Evolutionary conservation across 1,140 invertebrate genomes (phyloP).

Genomic region (Subanguina moxae): DNA sequence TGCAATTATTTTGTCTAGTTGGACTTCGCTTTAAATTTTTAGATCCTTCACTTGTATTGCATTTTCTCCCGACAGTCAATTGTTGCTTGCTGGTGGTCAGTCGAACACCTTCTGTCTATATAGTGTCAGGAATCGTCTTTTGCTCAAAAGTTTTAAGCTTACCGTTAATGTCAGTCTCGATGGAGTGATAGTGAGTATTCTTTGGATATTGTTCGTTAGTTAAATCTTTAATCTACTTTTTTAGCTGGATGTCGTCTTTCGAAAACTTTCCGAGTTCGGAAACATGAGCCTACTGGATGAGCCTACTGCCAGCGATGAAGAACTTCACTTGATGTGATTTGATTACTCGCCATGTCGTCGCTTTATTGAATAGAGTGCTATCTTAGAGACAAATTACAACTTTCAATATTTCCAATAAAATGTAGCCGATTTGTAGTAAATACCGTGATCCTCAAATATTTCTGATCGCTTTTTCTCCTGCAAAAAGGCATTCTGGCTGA

Average conservation of each 20-base stretch:
- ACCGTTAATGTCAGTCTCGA: conserved; percentile 38
- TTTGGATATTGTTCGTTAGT: too few species aligned
- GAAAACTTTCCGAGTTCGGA: too few species aligned
- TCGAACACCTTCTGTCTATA: conserved; percentile 48
- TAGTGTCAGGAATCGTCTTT: conserved; percentile 27
- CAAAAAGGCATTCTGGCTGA: conserved; percentile 10
- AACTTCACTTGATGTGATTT: conserved; percentile 37
- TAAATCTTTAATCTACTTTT: too few species aligned
- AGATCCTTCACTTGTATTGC: conserved; percentile 45
- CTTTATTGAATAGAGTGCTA: not conserved
- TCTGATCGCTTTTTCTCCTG: conserved; percentile 36
- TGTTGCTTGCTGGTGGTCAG: conserved; percentile 43
- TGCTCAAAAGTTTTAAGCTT: conserved; percentile 31
- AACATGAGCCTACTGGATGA: too few species aligned
- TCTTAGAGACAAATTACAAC: too few species aligned
- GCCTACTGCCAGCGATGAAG: too few species aligned
- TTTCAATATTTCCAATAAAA: too few species aligned
- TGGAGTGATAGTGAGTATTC: conserved; percentile 34
- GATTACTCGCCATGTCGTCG: conserved; percentile 8
- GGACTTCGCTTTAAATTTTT: not conserved
- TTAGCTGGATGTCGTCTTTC: too few species aligned
- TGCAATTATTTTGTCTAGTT: not conserved
- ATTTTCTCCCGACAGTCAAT: conserved; percentile 34
- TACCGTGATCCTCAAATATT: conserved; percentile 21
- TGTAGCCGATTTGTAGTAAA: too few species aligned